These are phyloP conservation scores for Paralichthys olivaceus DNA, from an alignment of 2,113 vertebrate genomes.

Conservation along the genomic window DNA sequence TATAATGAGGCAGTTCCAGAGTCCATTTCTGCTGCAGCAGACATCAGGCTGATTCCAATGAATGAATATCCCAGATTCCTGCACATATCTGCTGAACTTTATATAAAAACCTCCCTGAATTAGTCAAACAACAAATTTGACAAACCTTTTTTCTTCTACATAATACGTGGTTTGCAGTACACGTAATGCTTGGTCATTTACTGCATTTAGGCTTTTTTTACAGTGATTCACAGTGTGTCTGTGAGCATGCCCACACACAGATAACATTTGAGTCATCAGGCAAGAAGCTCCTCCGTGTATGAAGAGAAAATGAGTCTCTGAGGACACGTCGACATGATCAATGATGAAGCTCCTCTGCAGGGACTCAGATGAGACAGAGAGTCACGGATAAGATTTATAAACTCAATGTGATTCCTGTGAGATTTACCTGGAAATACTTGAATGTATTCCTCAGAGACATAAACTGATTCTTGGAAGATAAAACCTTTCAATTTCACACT, in stretches of 20 bases:
- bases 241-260: neutral
- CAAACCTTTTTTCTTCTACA: neutral
- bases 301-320: neutral
- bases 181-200: neutral
- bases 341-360: neutral
- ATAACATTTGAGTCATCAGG: neutral
- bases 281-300: neutral
- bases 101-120: neutral
- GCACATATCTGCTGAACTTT: neutral
- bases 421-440: neutral
- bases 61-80: neutral
- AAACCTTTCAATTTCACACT: neutral
- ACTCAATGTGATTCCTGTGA: neutral
- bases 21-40: slow-evolving; percentile 2
- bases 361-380: neutral
- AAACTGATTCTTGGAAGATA: neutral
- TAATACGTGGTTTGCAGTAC: no score
- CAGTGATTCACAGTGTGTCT: neutral
- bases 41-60: slow-evolving; percentile 7
- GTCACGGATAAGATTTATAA: neutral
- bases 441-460: neutral
- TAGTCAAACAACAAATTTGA: neutral
- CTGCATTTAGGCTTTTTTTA: neutral
- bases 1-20: neutral
- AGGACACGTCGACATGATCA: neutral